Evolutionary conservation across 2,888 invertebrate species (phyloP).

Genomic region (Tridacna crocea): DNA sequence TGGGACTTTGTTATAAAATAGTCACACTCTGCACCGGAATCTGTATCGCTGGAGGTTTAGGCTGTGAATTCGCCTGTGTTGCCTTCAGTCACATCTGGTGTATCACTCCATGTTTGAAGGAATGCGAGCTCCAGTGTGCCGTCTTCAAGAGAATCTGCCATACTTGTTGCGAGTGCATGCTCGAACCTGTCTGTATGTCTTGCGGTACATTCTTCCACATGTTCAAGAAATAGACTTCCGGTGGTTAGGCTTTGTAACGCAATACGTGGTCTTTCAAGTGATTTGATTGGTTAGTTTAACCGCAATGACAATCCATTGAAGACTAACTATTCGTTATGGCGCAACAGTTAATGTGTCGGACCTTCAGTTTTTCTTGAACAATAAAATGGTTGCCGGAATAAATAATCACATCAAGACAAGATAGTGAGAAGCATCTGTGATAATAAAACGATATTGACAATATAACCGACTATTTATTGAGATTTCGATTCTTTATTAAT

Average conservation of each 20-base stretch:
- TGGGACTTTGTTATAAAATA: slow-evolving; percentile 89
- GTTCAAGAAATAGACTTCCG: slow-evolving; percentile 42
- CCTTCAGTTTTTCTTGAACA: too few species aligned
- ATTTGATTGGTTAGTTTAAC: slow-evolving; percentile 14
- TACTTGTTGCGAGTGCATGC: slow-evolving; percentile 35
- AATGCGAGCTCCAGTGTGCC: slow-evolving; percentile 87
- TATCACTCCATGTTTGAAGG: slow-evolving; percentile 88
- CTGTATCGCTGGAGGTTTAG: slow-evolving; percentile 88
- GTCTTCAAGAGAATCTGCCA: slow-evolving; percentile 61
- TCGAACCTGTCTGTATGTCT: slow-evolving; percentile 45
- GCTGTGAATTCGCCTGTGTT: slow-evolving; percentile 84
- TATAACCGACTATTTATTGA: too few species aligned
- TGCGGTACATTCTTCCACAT: slow-evolving; percentile 38
- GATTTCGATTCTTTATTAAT: too few species aligned
- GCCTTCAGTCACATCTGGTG: slow-evolving; percentile 90
- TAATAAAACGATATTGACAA: too few species aligned
- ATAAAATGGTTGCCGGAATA: too few species aligned
- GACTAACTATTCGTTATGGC: background rate
- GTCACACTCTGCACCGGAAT: slow-evolving; percentile 89
- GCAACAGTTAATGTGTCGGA: too few species aligned
- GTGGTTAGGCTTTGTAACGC: background rate
- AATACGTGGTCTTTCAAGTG: slow-evolving; percentile 1
- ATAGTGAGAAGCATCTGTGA: too few species aligned
- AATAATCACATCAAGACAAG: too few species aligned
- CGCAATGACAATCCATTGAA: slow-evolving; percentile 16